Evolutionary conservation across 2,888 invertebrate species (phyloP), one percentile per base, ranked within the genome.

Genomic region (Cephus pygmeus): DNA sequence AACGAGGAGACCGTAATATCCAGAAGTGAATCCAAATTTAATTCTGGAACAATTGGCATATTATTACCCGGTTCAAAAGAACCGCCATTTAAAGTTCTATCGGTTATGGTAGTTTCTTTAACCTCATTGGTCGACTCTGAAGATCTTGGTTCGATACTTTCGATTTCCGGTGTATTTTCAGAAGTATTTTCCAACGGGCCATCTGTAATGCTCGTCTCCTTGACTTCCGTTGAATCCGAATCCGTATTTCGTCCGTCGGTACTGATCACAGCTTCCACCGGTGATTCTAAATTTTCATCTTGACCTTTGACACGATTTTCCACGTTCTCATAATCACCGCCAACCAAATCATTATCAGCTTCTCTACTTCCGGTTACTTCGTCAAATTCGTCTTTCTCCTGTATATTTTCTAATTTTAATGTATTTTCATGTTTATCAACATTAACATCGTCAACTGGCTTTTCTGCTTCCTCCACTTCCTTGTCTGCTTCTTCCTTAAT

Each of bases 21-120:
- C 34, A 88, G 88, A 23, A 91, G 83, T 23, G 89, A 88, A 76
- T 91, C 88, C 31, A 91, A 81, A 78, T 91, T 90, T 75, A 90
- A 79, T 77, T 91, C 91, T 0, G 91, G 91, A 0, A 91, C 88
- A 35, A 85, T 81, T 0, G 90, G 90, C 40, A 83, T 81, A 0
- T 84, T 69, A 23, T 40, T 76, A 12, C 76, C 76, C 15, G 69
- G 83, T 75, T 88, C 88, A 36, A 84, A 69, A 0, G 87, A 87
- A 31, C 87, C 73, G 74, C 84, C 84, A 6, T 80, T 77, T 15
- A 71, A 69, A 2, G 81, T 81, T 12, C 40, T 69, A 69, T 83
- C 85, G 75, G 80, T 76, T 12, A 76, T 68, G 1, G 84, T 86
- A 0, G 86, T 86, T 74, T 87, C 86, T 73, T 87, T 88, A 1